Percentiles rank a stretch among this genome's conserved stretches.
phyloP scores from a whole-genome alignment of 2,113 vertebrate genomes.

The Crocuta crocuta region DNA sequence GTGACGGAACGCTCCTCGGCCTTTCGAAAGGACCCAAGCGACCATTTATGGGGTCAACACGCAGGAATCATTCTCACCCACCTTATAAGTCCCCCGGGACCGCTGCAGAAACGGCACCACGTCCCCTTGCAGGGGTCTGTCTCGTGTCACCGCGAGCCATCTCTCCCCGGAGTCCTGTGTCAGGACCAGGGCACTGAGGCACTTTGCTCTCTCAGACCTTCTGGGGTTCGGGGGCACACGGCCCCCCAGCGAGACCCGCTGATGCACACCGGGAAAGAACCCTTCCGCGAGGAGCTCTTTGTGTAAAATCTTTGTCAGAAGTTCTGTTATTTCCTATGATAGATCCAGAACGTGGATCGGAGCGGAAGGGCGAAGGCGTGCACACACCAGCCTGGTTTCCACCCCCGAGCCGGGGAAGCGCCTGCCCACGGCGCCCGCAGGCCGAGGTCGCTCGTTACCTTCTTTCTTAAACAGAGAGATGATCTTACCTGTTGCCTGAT shows the following conservation, averaged over 20 bases:
- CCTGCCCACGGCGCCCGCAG: background rate
- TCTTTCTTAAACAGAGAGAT: background rate
- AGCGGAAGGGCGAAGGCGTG: background rate
- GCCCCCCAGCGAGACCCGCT: background rate
- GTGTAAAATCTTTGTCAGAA: background rate
- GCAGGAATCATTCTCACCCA: background rate
- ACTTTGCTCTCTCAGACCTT: background rate
- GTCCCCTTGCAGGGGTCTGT: background rate
- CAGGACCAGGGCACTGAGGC: background rate
- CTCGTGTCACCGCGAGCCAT: background rate
- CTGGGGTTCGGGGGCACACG: background rate
- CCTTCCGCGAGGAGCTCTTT: background rate
- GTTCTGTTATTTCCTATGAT: background rate
- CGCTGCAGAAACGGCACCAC: background rate
- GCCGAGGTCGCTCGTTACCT: accelerated
- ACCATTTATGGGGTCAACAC: background rate
- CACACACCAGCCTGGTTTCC: background rate
- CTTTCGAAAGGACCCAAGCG: background rate
- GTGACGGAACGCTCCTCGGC: background rate
- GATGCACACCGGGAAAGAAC: background rate
- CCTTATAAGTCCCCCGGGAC: background rate
- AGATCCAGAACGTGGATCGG: background rate
- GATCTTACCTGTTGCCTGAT: background rate
- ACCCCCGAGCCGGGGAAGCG: background rate
- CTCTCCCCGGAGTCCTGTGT: background rate